Conservation (phyloP, 2,888 invertebrate genomes). For the Athalia rosae region DNA sequence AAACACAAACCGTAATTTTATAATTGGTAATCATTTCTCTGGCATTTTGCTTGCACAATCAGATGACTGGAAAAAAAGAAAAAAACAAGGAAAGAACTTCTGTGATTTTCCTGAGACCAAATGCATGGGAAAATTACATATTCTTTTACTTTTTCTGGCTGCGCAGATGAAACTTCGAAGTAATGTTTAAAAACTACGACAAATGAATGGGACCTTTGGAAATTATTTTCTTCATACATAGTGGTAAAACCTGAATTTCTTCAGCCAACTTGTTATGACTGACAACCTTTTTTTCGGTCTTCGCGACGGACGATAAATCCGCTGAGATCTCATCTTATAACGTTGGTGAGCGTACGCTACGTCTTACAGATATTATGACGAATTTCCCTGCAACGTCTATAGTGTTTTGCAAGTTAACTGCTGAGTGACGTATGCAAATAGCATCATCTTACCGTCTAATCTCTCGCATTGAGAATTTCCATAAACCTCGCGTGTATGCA, state of each 20-base stretch:
- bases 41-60: too few relatives aligned
- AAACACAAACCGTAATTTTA: background rate
- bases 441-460: constrained; percentile 14
- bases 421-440: constrained; percentile 60
- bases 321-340: background rate
- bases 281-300: constrained; percentile 30
- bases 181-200: too few relatives aligned
- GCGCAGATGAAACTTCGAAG: too few relatives aligned
- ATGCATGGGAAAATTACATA: too few relatives aligned
- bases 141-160: too few relatives aligned
- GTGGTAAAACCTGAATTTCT: constrained; percentile 45
- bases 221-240: constrained; percentile 6
- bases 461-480: constrained; percentile 2
- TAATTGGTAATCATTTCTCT: background rate
- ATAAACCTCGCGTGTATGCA: constrained; percentile 22
- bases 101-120: too few relatives aligned
- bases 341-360: constrained; percentile 54
- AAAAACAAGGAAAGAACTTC: too few relatives aligned
- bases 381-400: constrained; percentile 57
- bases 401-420: constrained; percentile 45
- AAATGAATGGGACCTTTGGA: too few relatives aligned
- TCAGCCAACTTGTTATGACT: constrained; percentile 49
- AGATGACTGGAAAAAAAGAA: too few relatives aligned
- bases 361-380: constrained; percentile 57
- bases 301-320: constrained; percentile 25